Percentiles rank a stretch among this genome's conserved stretches.
phyloP scores from a whole-genome alignment of 2,888 invertebrate genomes.

The Phymatocera aterrima region DNA sequence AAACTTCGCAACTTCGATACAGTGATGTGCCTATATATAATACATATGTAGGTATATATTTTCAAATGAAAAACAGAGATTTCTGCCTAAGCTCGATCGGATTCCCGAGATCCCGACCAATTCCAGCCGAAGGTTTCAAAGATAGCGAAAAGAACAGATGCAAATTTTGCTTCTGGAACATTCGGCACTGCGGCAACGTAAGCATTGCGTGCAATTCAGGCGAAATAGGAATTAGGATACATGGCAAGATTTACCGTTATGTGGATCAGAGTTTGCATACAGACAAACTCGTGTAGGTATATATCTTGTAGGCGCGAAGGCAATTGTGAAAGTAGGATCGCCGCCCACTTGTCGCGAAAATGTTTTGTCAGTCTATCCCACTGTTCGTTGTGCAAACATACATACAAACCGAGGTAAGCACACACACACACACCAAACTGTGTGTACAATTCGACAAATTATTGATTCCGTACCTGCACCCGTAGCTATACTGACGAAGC shows the following conservation, averaged over 20 bases:
- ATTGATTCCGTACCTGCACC: no score
- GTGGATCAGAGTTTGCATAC: conserved; percentile 18
- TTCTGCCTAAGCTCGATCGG: not conserved
- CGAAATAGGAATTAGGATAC: conserved; percentile 61
- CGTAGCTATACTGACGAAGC: not conserved
- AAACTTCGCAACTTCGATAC: not conserved
- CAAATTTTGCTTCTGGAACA: not conserved
- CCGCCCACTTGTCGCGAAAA: conserved; percentile 52
- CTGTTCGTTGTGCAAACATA: no score
- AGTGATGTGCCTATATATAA: not conserved
- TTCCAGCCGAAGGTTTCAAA: no score
- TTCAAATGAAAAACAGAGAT: not conserved
- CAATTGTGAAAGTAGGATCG: conserved; percentile 69
- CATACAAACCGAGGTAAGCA: no score
- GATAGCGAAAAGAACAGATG: not conserved
- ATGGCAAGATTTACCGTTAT: conserved; percentile 64
- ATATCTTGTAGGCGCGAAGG: no score
- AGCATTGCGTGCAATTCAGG: no score
- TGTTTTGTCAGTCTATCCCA: conserved; percentile 21
- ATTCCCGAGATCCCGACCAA: no score
- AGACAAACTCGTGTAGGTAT: no score
- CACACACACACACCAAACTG: no score
- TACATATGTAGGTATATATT: not conserved
- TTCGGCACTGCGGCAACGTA: conserved; percentile 55
- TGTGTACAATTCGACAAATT: no score